Conservation (phyloP, 2,888 invertebrate species). For the Osmoderma eremita region DNA sequence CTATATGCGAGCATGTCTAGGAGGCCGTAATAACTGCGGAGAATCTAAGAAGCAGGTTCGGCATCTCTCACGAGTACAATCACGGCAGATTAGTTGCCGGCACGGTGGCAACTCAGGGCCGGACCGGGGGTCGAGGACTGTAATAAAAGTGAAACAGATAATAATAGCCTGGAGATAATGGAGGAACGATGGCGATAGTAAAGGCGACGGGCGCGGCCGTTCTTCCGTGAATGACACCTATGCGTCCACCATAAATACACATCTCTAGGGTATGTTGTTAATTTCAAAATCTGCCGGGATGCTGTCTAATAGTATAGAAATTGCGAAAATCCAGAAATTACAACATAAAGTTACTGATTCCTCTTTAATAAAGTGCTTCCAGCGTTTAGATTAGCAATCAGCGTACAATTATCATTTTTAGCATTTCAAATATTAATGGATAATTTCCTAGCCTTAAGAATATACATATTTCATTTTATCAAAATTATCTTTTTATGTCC, state of each 20-base stretch:
- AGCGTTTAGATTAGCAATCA: no score
- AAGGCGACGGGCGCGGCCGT: constrained; percentile 44
- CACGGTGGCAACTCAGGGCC: constrained; percentile 25
- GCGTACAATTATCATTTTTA: no score
- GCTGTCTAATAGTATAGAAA: no score
- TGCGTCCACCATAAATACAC: constrained; percentile 32
- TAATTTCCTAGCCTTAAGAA: no score
- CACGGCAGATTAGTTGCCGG: constrained; percentile 57
- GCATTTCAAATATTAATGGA: no score
- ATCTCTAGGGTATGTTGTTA: constrained; percentile 1
- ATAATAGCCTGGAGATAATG: constrained; percentile 57
- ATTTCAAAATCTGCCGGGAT: not conserved
- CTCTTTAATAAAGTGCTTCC: no score
- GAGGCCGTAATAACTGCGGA: constrained; percentile 55
- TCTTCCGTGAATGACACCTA: constrained; percentile 38
- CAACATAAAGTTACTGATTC: no score
- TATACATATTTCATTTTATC: no score
- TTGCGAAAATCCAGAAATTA: no score
- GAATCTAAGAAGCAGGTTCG: constrained; percentile 49
- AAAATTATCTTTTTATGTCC: no score
- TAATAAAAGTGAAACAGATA: constrained; percentile 56
- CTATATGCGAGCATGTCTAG: constrained; percentile 53
- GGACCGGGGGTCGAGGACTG: constrained; percentile 49
- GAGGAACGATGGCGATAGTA: constrained; percentile 57
- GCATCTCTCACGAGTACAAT: constrained; percentile 56